Base-by-base conservation (phyloP, 1,140 invertebrate species). In the Drosophila orena region DNA sequence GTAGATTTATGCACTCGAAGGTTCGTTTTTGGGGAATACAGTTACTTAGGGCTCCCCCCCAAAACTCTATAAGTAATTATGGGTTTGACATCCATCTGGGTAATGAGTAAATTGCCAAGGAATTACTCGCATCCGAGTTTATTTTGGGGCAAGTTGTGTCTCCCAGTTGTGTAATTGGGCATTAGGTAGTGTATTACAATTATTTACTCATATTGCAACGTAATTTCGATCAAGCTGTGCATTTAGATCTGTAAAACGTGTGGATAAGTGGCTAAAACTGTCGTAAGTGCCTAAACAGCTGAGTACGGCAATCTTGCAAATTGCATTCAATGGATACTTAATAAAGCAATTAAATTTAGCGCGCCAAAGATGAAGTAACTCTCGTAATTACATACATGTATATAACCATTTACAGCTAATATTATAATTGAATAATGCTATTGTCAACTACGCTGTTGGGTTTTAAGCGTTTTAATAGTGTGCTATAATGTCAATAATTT, bases 1-100 rank as follows among this genome's bases (percentile, higher is more conserved):
- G 59, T 76, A 76, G 80, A 85, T 85, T 86, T 84, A 84, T 90
- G 73, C 61, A 80, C 69, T 84, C 60, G 30, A 61, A 47, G 73
- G 73, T 75, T 62, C 42, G 35, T 71, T 59, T 71, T 59, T 40
- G 34, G 34, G 24, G 24, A 34, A 8, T 27, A 14, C 22, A 46
- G 38, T 35, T 20, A 14, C n/a, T n/a, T n/a, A n/a, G n/a, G n/a
- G n/a, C n/a, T n/a, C n/a, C n/a, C n/a, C 2, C 14, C 11, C 1
- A n/a, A 4, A 14, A 27, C 15, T n/a, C 58, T 11, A 12, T 37
- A 54, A 17, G 38, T 70, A 72, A 73, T 60, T 57, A 44, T 73
- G 15, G 49, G 69, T 43, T 47, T 22, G 57, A 81, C 68, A 60
- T 64, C 74, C 57, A 83, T 83, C 52, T 59, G 53, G 8, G 37